Percentiles rank a stretch among this genome's conserved stretches.
Conservation (phyloP, 2,113 vertebrate species). For the Oceanodroma tethys region DNA sequence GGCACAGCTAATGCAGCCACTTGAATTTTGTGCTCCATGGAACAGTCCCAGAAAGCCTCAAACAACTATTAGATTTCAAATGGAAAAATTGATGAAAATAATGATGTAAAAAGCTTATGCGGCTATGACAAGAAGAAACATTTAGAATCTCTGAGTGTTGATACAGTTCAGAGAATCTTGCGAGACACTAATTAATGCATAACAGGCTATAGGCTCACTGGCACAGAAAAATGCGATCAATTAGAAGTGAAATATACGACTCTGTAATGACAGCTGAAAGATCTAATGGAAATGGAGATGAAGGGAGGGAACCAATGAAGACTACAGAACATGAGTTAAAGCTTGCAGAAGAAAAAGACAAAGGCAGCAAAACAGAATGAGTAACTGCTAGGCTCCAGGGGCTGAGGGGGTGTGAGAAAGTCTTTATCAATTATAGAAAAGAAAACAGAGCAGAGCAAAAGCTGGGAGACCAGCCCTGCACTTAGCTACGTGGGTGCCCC, state of each 20-base stretch:
- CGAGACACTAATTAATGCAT: conserved; percentile 1
- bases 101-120: not conserved
- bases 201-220: not conserved
- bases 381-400: conserved; percentile 12
- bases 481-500: not conserved
- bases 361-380: conserved; percentile 26
- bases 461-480: not conserved
- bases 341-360: not conserved
- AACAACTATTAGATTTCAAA: not conserved
- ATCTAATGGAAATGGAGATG: not conserved
- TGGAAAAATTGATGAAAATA: not conserved
- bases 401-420: not conserved
- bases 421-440: conserved; percentile 12
- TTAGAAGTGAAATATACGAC: not conserved
- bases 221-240: conserved; percentile 19
- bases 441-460: not conserved
- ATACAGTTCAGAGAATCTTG: not conserved
- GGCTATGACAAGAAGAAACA: not conserved
- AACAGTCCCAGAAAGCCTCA: not conserved
- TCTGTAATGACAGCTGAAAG: not conserved
- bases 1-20: not conserved
- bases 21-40: not conserved
- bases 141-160: not conserved
- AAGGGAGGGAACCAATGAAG: not conserved
- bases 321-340: not conserved